Conservation (phyloP, 2,888 invertebrate genomes). For the Terebella lapidaria region DNA sequence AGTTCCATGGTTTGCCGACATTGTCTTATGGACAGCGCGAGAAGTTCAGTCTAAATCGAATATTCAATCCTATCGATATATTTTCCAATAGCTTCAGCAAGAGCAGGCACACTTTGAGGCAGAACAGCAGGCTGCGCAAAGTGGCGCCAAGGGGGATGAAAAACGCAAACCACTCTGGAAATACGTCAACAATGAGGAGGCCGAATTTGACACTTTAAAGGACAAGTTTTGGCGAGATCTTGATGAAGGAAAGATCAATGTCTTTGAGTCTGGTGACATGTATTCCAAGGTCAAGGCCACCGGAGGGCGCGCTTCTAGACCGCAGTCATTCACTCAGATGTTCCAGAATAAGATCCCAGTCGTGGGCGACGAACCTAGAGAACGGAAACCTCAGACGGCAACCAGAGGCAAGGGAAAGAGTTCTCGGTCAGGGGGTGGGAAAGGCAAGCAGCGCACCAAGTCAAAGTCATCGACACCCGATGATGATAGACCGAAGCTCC, state of each 20-base stretch:
- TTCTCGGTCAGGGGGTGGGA: background rate
- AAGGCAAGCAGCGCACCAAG: background rate
- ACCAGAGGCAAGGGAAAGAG: background rate
- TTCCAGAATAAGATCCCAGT: background rate
- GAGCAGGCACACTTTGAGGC: no score
- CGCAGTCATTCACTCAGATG: background rate
- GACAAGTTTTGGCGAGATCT: constrained; percentile 52
- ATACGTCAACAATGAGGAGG: constrained; percentile 7
- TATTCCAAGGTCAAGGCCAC: constrained; percentile 48
- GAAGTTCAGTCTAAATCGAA: no score
- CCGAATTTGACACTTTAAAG: constrained; percentile 32
- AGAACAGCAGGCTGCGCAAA: no score
- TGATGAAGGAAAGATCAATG: constrained; percentile 47
- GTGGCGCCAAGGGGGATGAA: no score
- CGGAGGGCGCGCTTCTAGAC: background rate
- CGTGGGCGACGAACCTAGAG: no score
- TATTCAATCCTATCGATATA: no score
- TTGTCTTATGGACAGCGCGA: no score
- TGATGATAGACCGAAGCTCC: background rate
- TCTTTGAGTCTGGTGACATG: constrained; percentile 47
- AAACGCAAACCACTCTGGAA: background rate
- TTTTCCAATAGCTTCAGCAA: no score
- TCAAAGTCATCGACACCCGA: background rate
- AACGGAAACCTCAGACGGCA: no score
- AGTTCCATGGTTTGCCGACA: no score